Percentiles rank a stretch among this genome's conserved stretches.
phyloP scores from a whole-genome alignment of 2,113 vertebrate genomes.

The Alaudala cheleensis region DNA sequence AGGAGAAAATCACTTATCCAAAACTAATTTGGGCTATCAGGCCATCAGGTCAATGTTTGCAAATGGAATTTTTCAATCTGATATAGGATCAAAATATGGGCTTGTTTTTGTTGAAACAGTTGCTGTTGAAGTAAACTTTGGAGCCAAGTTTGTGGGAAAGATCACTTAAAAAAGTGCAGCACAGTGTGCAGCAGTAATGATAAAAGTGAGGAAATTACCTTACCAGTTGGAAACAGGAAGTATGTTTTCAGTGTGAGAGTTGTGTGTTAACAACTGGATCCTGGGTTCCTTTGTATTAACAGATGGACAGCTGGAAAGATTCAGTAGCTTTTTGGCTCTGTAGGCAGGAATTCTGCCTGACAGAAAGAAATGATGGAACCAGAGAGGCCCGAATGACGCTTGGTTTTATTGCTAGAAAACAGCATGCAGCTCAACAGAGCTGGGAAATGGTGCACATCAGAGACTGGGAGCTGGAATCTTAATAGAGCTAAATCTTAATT shows the following conservation, averaged over 20 bases:
- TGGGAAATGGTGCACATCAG: not conserved
- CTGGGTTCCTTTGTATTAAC: slow-evolving; percentile 37
- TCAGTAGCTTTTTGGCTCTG: slow-evolving; percentile 9
- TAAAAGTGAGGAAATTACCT: slow-evolving; percentile 44
- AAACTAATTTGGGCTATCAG: not conserved
- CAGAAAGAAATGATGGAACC: not conserved
- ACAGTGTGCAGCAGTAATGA: not conserved
- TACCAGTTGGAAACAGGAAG: slow-evolving; percentile 48
- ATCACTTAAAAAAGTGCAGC: not conserved
- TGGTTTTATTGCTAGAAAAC: not conserved
- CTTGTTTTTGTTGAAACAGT: slow-evolving; percentile 27
- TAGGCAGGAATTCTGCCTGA: not conserved
- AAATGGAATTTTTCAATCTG: not conserved
- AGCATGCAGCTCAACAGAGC: not conserved
- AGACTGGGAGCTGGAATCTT: not conserved
- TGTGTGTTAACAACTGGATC: not conserved
- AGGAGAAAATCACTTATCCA: not conserved
- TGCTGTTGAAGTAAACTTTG: slow-evolving; percentile 10
- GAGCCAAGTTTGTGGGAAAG: slow-evolving; percentile 20
- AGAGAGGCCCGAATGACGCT: not conserved
- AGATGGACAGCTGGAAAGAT: slow-evolving; percentile 27
- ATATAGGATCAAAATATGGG: not conserved
- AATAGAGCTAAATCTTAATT: not conserved
- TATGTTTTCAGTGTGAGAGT: slow-evolving; percentile 1
- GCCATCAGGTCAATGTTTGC: not conserved